phyloP scores from a whole-genome alignment of 2,888 invertebrate genomes.

The Chromoteleia sp. region DNA sequence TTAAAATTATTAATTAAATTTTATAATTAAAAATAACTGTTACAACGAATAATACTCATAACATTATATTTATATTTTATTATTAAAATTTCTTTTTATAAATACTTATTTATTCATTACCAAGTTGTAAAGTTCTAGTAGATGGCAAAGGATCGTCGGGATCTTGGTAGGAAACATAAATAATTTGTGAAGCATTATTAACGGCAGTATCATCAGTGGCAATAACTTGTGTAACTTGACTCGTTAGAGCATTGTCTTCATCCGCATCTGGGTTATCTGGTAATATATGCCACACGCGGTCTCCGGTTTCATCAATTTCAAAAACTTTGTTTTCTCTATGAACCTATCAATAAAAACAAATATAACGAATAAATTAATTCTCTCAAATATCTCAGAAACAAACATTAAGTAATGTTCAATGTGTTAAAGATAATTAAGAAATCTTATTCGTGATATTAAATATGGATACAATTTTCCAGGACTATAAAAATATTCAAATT shows the following conservation, averaged over 20 bases:
- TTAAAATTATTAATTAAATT: not conserved
- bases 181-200: conserved; percentile 84
- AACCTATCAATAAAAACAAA: conserved; percentile 73
- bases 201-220: conserved; percentile 77
- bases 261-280: conserved; percentile 77
- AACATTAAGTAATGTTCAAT: too few relatives aligned
- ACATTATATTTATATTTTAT: too few relatives aligned
- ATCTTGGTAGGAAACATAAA: conserved; percentile 86
- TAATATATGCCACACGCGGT: conserved; percentile 81
- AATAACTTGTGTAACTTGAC: conserved; percentile 80
- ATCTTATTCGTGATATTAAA: too few relatives aligned
- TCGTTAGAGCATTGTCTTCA: conserved; percentile 73
- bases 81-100: too few relatives aligned
- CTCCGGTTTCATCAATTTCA: conserved; percentile 73
- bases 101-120: conserved; percentile 71
- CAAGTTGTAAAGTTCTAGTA: conserved; percentile 81
- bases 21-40: too few relatives aligned
- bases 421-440: too few relatives aligned
- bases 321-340: conserved; percentile 80
- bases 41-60: too few relatives aligned
- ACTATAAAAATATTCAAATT: too few relatives aligned
- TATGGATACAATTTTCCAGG: too few relatives aligned
- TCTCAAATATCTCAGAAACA: too few relatives aligned
- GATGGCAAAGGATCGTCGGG: conserved; percentile 83
- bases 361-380: too few relatives aligned